Evolutionary conservation across 1,140 invertebrate genomes (phyloP).

Genomic region (Microplitis demolitor): DNA sequence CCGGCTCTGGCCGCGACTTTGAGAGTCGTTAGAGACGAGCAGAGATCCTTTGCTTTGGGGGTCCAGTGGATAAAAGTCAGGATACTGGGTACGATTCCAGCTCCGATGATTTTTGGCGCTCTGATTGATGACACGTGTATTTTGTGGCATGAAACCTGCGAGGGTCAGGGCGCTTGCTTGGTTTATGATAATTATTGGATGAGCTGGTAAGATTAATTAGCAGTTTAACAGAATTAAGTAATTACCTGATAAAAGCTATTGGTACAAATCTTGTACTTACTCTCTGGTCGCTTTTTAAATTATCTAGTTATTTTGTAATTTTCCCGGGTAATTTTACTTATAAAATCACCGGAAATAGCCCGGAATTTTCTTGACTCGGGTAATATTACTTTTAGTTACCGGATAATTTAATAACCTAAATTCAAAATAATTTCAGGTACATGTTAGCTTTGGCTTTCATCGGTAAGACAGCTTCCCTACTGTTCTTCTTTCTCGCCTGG

Average conservation of each 20-base stretch:
- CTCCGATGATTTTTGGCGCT: slow-evolving; percentile 82
- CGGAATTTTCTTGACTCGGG: no score
- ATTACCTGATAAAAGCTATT: no score
- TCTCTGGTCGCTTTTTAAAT: no score
- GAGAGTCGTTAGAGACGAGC: slow-evolving; percentile 79
- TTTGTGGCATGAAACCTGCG: slow-evolving; percentile 72
- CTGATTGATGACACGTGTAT: slow-evolving; percentile 84
- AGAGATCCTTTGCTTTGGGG: slow-evolving; percentile 83
- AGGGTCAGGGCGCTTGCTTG: slow-evolving; percentile 69
- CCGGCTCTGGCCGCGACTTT: slow-evolving; percentile 77
- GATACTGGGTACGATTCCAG: slow-evolving; percentile 81
- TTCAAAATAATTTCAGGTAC: slow-evolving; percentile 60
- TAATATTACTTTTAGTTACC: no score
- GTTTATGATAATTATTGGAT: slow-evolving; percentile 74
- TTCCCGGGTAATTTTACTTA: no score
- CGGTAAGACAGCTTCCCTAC: slow-evolving; percentile 67
- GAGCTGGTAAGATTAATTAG: slow-evolving; percentile 64
- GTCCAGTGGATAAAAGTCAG: slow-evolving; percentile 87
- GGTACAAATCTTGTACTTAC: no score
- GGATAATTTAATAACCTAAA: no score
- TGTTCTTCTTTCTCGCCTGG: slow-evolving; percentile 74
- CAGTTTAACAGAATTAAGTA: neutral
- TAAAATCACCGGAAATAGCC: no score
- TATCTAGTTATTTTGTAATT: no score
- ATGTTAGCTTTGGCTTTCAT: slow-evolving; percentile 69